A percentile compares a stretch with the other conserved stretches of the same genome.
Conservation (phyloP, 2,888 invertebrate species). For the Platycnemis pennipes region DNA sequence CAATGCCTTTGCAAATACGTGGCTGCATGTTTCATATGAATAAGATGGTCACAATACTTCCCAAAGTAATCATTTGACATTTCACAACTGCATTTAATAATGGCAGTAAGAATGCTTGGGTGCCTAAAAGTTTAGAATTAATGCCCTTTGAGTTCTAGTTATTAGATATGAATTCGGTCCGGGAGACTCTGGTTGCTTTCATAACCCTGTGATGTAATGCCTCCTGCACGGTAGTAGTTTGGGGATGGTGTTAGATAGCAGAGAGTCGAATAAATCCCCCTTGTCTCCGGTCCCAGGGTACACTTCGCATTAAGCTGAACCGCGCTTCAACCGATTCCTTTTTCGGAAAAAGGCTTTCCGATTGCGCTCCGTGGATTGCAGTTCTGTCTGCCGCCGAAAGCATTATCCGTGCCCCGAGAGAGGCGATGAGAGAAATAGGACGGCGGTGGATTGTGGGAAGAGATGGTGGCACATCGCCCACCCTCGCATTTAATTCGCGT, state of each 20-base stretch:
- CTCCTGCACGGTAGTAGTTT: neutral
- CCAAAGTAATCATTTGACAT: too few relatives aligned
- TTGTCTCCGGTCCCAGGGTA: neutral
- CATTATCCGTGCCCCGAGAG: neutral
- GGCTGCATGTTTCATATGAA: too few relatives aligned
- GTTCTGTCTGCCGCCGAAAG: neutral
- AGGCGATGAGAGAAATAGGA: neutral
- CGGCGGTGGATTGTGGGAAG: too few relatives aligned
- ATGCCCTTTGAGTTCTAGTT: neutral
- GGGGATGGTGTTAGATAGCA: neutral
- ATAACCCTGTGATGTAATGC: neutral
- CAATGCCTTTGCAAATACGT: too few relatives aligned
- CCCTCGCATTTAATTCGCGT: constrained; percentile 5
- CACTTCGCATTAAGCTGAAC: neutral
- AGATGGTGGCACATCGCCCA: neutral
- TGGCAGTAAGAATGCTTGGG: too few relatives aligned
- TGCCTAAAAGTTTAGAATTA: neutral
- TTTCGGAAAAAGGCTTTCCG: neutral
- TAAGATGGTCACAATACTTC: too few relatives aligned
- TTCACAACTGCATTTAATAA: too few relatives aligned
- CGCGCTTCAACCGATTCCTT: neutral
- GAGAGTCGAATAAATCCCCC: neutral
- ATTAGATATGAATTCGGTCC: neutral
- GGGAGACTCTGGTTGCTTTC: neutral
- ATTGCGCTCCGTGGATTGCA: neutral